These are phyloP conservation scores for Drosophila bocki DNA, from an alignment of 1,140 invertebrate genomes.

Conservation along the genomic window DNA sequence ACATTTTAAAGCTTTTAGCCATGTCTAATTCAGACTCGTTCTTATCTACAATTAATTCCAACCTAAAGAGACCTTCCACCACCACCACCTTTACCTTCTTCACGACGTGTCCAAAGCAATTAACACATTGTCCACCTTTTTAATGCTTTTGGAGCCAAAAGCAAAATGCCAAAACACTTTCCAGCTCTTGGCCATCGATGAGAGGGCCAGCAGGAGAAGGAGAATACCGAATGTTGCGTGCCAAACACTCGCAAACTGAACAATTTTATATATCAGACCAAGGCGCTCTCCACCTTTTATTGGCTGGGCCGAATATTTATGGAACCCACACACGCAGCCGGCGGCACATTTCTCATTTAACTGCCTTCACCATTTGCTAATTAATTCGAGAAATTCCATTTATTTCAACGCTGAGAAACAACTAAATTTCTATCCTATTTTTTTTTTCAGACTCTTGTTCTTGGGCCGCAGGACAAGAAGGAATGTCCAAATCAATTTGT, in stretches of 20 bases:
- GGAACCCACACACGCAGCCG: conserved; percentile 64
- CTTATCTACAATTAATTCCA: conserved; percentile 10
- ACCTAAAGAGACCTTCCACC: not conserved
- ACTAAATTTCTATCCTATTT: conserved; percentile 64
- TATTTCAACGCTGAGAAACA: conserved; percentile 71
- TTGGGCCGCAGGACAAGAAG: conserved; percentile 10
- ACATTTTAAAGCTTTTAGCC: conserved; percentile 13
- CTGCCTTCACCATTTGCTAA: conserved; percentile 80
- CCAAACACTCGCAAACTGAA: conserved; percentile 69
- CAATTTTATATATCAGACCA: conserved; percentile 61
- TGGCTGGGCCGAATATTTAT: conserved; percentile 62
- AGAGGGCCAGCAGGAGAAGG: not conserved
- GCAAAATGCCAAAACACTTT: conserved; percentile 73
- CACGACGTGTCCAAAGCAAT: conserved; percentile 74
- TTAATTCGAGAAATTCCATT: conserved; percentile 77
- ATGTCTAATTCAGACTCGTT: not conserved
- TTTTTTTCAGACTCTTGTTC: not conserved
- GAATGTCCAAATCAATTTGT: conserved; percentile 74
- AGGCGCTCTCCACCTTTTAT: conserved; percentile 53
- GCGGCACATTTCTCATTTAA: conserved; percentile 79
- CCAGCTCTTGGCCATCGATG: conserved; percentile 50
- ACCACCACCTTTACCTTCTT: not conserved
- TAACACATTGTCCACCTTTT: conserved; percentile 81
- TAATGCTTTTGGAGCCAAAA: conserved; percentile 33
- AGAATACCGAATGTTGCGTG: conserved; percentile 55